Evolutionary conservation across 1,140 invertebrate genomes (phyloP).

Genomic region (Danaus melanippus): DNA sequence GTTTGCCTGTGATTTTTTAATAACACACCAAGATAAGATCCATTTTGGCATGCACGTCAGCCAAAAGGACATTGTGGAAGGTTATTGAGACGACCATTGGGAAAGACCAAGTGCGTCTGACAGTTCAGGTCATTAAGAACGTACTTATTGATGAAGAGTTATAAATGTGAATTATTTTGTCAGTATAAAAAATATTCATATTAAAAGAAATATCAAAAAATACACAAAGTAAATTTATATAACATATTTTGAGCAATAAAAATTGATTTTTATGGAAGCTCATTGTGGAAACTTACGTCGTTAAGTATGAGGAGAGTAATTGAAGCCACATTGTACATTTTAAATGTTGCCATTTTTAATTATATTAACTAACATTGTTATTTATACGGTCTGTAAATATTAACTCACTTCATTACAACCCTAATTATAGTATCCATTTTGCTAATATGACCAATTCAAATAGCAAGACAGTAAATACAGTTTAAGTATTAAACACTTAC

Average conservation of each 20-base stretch:
- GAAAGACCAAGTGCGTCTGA: slow-evolving; percentile 51
- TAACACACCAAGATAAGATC: slow-evolving; percentile 16
- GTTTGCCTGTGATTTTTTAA: slow-evolving; percentile 8
- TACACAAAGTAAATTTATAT: no score
- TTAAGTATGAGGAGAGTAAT: slow-evolving; percentile 25
- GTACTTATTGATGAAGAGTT: slow-evolving; percentile 21
- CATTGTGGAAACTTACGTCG: no score
- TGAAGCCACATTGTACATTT: slow-evolving; percentile 28
- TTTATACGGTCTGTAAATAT: slow-evolving; percentile 7
- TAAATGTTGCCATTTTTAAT: slow-evolving; percentile 39
- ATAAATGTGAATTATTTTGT: slow-evolving; percentile 5
- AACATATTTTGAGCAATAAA: no score
- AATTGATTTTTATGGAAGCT: no score
- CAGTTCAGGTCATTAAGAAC: slow-evolving; percentile 49
- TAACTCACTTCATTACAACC: no score
- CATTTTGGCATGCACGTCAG: slow-evolving; percentile 16
- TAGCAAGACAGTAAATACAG: no score
- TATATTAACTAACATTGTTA: slow-evolving; percentile 15
- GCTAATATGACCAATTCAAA: no score
- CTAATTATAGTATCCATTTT: no score
- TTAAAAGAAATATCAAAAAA: no score
- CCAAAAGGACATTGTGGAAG: slow-evolving; percentile 15
- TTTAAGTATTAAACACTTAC: no score
- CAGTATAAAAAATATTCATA: no score
- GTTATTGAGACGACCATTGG: slow-evolving; percentile 39